phyloP scores from a whole-genome alignment of 1,140 invertebrate species.

The Atopsyche davidsoni region DNA sequence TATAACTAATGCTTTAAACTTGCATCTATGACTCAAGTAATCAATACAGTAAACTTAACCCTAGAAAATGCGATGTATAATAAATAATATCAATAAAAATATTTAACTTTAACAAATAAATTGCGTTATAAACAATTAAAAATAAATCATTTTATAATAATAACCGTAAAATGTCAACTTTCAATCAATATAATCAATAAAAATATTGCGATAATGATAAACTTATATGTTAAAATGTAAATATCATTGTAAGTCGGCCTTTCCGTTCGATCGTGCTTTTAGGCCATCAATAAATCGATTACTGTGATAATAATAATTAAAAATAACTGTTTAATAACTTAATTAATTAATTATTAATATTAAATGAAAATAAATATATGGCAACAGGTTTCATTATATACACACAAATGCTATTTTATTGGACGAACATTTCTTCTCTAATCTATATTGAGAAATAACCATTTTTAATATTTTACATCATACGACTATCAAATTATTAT shows the following conservation, averaged over 20 bases:
- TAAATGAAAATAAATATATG: conserved; percentile 24
- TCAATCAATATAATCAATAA: conserved; percentile 11
- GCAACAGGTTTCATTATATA: conserved; percentile 24
- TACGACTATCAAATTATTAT: too few species aligned
- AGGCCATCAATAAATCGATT: too few species aligned
- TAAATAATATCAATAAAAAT: conserved; percentile 21
- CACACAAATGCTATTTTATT: conserved; percentile 14
- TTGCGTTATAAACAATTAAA: conserved; percentile 17
- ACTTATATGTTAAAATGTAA: conserved; percentile 2
- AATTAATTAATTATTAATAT: background rate
- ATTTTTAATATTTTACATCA: too few species aligned
- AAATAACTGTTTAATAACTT: conserved; percentile 5
- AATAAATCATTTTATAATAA: conserved; percentile 16
- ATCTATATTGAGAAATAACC: too few species aligned
- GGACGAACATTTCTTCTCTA: too few species aligned
- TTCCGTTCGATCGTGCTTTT: conserved; percentile 10
- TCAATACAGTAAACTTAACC: too few species aligned
- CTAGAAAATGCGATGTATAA: conserved; percentile 2
- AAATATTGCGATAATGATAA: conserved; percentile 10
- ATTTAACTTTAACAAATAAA: conserved; percentile 21
- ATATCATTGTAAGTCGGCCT: conserved; percentile 9
- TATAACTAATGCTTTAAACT: background rate
- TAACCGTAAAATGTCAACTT: conserved; percentile 10
- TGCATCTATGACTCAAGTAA: too few species aligned
- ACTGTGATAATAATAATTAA: background rate